Evolutionary conservation across 2,888 invertebrate genomes (phyloP), one percentile per base, ranked within the genome.

Genomic region (Achlya flavicornis): DNA sequence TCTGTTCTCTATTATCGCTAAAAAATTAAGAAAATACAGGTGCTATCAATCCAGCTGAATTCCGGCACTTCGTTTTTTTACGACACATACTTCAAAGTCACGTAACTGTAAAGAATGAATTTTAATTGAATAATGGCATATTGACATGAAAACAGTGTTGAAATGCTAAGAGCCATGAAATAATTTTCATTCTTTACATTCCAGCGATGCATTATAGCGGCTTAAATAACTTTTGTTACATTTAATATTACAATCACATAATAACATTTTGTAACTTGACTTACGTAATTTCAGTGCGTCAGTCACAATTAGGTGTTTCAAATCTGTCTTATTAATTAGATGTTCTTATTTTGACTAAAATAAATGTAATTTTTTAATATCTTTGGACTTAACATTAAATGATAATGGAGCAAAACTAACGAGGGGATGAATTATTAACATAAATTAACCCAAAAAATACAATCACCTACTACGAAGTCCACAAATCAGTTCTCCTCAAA

Each of bases 121-220:
- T 10, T 48, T 48, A 53, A 19, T 53, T 53, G 19, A 53, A 53
- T 19, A 19, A 14, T 53, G 53, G 53, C 53, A 19, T 19, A 19
- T 53, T 53, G 19, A 19, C 53, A 53, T n/a, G 19, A 53, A 53
- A 53, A 53, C 53, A 19, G 53, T 53, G 53, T 53, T 53, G 53
- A 53, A 53, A 53, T 53, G 53, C 19, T 8, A 53, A 14, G n/a
- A 53, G 53, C 10, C 3, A 10, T 53, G 19, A 53, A 10, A 8
- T 53, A 19, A 7, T 53, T 53, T 1, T 3, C 19, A 48, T 48
- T 48, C n/a, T 53, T 53, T 0, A 19, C 53, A 19, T 19, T 53
- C 53, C 53, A 19, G 10, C 16, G 53, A 53, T n/a, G 53, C 19
- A 19, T 5, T 53, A 1, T 19, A 16, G 19, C 19, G 48, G 53